Base-by-base conservation (phyloP, 2,113 vertebrate species). In the cat (Felis catus) region DNA sequence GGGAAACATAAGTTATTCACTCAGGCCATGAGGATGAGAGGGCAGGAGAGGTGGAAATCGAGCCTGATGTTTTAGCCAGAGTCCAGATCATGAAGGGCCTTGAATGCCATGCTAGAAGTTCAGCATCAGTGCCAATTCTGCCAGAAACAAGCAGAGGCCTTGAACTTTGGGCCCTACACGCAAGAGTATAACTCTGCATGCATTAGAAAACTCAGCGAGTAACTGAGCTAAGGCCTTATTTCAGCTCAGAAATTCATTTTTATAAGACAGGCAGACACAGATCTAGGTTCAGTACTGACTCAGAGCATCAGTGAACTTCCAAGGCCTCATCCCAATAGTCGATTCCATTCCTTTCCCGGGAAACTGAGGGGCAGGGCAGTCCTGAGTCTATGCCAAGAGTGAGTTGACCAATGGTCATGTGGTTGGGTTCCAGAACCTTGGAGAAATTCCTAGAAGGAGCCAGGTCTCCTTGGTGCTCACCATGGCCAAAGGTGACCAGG, bases 91-190 rank as follows among this genome's bases (percentile, higher is more conserved):
- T 11, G 4, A 41, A 70, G 45, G 31, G 25, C 15, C 39, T 79
- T 23, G 31, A 68, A 9, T 11, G 6, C 3, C 48, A 13, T 2
- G 1, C 23, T 36, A 23, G 58, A 84, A 48, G n/a, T 25, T 85
- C 2, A n/a, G 27, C 3, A 8, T 25, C 71, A 61, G 51, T 4
- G 21, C n/a, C n/a, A 3, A 0, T 53, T 51, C 13, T 45, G 25
- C 63, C 29, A 51, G 36, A 80, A 78, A 61, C 0, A 36, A 85
- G 31, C 15, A 73, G 45, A n/a, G 1, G 31, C 15, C 27, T 0
- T 9, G 36, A n/a, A 33, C 15, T 5, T 39, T 45, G 14, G 19
- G 9, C 6, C 27, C 19, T 31, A 9, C 2, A 10, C 1, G 0
- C 11, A 19, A 61, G 5, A 73, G 45, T 3, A 7, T 10, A n/a